Conservation (phyloP, 2,113 vertebrate species). For the Podocnemis expansa region DNA sequence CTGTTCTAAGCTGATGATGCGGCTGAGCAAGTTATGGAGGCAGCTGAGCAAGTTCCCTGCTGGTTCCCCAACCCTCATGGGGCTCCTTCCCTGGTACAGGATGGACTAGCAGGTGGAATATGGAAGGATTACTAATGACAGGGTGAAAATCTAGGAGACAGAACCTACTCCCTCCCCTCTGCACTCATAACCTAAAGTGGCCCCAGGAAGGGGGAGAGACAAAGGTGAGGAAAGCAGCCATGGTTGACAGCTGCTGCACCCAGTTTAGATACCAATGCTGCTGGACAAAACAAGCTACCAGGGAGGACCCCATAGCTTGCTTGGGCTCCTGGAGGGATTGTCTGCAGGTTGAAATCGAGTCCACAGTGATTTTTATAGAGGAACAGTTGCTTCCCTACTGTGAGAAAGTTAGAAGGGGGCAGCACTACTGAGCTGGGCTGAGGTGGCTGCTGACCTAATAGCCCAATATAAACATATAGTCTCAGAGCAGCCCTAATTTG, state of each 20-base stretch:
- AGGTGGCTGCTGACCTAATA: background rate
- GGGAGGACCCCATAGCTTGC: background rate
- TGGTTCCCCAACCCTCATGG: too few species aligned
- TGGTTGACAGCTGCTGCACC: background rate
- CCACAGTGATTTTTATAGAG: background rate
- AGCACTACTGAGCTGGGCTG: background rate
- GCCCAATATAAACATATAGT: background rate
- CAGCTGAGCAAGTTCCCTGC: too few species aligned
- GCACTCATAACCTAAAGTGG: background rate
- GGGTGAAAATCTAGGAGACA: background rate
- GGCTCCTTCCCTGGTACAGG: too few species aligned
- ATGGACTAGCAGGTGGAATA: background rate
- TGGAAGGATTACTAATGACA: background rate
- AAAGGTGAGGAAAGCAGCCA: background rate
- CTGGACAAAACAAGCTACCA: background rate
- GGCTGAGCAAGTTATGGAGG: too few species aligned
- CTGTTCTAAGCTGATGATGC: too few species aligned
- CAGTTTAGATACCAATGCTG: background rate
- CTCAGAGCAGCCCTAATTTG: background rate
- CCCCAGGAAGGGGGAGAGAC: background rate
- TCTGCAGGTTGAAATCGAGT: background rate
- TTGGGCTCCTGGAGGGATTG: background rate
- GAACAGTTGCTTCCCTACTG: background rate
- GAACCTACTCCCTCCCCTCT: background rate
- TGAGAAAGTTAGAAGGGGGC: background rate